Conservation (phyloP, 2,888 invertebrate genomes). For the Spodoptera exigua region DNA sequence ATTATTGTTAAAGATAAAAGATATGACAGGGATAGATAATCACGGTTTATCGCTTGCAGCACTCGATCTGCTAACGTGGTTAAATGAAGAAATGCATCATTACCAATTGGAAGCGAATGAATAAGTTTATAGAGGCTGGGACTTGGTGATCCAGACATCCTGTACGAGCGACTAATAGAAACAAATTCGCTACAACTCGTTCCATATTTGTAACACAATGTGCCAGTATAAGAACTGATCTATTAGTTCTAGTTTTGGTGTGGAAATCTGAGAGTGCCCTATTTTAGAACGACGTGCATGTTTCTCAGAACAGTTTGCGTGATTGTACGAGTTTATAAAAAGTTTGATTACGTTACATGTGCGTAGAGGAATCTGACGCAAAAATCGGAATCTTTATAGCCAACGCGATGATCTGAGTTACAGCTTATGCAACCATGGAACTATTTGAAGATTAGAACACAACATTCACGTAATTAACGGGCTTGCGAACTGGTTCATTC, state of each 20-base stretch:
- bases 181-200: slow-evolving; percentile 51
- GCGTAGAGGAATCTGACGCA: slow-evolving; percentile 52
- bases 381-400: slow-evolving; percentile 47
- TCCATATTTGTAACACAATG: slow-evolving; percentile 63
- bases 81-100: slow-evolving; percentile 38
- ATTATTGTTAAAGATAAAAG: slow-evolving; percentile 61
- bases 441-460: slow-evolving; percentile 44
- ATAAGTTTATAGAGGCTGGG: slow-evolving; percentile 69
- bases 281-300: slow-evolving; percentile 50
- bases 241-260: slow-evolving; percentile 61
- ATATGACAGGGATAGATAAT: slow-evolving; percentile 60
- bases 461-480: slow-evolving; percentile 22
- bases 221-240: slow-evolving; percentile 53
- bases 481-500: slow-evolving; percentile 20
- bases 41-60: slow-evolving; percentile 54
- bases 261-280: slow-evolving; percentile 58
- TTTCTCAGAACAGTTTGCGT: slow-evolving; percentile 53
- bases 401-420: slow-evolving; percentile 40
- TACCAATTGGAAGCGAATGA: slow-evolving; percentile 55
- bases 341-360: slow-evolving; percentile 53
- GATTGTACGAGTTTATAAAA: slow-evolving; percentile 53
- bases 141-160: slow-evolving; percentile 72
- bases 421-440: slow-evolving; percentile 34
- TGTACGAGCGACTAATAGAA: slow-evolving; percentile 62
- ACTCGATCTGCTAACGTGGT: slow-evolving; percentile 42